These are phyloP conservation scores for Dendronephthya gigantea DNA, from an alignment of 64 coral and sea anemone species.

Conservation along the genomic window DNA sequence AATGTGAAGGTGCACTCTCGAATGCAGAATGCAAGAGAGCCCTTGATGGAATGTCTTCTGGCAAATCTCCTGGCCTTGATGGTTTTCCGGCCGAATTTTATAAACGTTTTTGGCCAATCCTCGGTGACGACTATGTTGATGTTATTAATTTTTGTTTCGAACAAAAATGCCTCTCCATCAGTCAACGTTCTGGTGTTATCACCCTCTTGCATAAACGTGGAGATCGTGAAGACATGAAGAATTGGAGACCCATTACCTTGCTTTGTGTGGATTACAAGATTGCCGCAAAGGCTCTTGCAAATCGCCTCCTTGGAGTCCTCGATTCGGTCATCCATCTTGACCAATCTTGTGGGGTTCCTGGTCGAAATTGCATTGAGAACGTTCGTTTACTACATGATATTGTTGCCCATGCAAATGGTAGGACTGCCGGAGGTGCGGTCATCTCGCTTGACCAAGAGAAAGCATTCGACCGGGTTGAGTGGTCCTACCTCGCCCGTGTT, in stretches of 20 bases:
- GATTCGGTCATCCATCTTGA: neutral
- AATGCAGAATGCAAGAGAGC: too few species aligned
- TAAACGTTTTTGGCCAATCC: too few species aligned
- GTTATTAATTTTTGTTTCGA: too few species aligned
- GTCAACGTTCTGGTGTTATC: neutral
- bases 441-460: too few species aligned
- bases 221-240: neutral
- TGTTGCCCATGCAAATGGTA: neutral
- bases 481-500: too few species aligned
- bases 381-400: constrained; percentile 15
- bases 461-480: too few species aligned
- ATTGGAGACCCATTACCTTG: constrained; percentile 21
- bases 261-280: constrained; percentile 26
- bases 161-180: too few species aligned
- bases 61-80: too few species aligned
- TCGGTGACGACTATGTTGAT: too few species aligned
- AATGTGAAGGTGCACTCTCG: too few species aligned
- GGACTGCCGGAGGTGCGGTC: neutral
- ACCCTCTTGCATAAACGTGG: neutral
- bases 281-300: constrained; percentile 5
- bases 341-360: constrained; percentile 16
- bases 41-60: too few species aligned
- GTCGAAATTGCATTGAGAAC: neutral
- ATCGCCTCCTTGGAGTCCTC: constrained; percentile 20
- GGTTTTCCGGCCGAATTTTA: too few species aligned